Conservation (phyloP, 2,888 invertebrate genomes). For the Nomada fabriciana region DNA sequence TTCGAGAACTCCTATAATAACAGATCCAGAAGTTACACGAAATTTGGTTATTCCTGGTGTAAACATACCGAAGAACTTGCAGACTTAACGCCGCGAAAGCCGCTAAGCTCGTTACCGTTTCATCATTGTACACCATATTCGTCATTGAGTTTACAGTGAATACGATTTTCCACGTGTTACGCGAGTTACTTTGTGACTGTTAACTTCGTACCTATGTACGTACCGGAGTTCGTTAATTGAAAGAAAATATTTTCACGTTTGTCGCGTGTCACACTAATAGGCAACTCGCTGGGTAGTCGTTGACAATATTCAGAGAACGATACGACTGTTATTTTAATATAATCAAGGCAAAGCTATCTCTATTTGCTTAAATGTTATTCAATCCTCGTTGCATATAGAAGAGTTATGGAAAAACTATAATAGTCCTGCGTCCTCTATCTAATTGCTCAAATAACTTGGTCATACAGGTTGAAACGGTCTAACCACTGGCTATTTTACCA, state of each 20-base stretch:
- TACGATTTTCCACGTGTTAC: conserved; percentile 3
- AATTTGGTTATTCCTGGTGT: conserved; percentile 47
- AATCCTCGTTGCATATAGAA: too few species aligned
- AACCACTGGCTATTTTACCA: too few species aligned
- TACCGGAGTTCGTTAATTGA: conserved; percentile 9
- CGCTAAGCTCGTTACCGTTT: conserved; percentile 41
- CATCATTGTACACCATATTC: conserved; percentile 22
- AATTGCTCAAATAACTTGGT: too few species aligned
- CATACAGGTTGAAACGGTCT: too few species aligned
- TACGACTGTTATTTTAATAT: too few species aligned
- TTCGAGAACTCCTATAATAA: conserved; percentile 54
- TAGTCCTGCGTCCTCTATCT: too few species aligned
- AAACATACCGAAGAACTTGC: conserved; percentile 47
- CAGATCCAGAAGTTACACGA: conserved; percentile 37
- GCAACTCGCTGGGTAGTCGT: too few species aligned
- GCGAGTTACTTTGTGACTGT: conserved; percentile 7
- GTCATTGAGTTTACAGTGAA: conserved; percentile 4
- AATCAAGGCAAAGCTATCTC: too few species aligned
- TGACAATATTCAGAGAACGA: too few species aligned
- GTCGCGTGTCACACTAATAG: not conserved
- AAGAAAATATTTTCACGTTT: too few species aligned
- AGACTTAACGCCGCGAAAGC: conserved; percentile 22
- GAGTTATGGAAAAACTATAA: too few species aligned
- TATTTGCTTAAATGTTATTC: too few species aligned
- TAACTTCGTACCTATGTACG: not conserved